phyloP scores from a whole-genome alignment of 2,797 vertebrate species.

The Setipinna tenuifilis region DNA sequence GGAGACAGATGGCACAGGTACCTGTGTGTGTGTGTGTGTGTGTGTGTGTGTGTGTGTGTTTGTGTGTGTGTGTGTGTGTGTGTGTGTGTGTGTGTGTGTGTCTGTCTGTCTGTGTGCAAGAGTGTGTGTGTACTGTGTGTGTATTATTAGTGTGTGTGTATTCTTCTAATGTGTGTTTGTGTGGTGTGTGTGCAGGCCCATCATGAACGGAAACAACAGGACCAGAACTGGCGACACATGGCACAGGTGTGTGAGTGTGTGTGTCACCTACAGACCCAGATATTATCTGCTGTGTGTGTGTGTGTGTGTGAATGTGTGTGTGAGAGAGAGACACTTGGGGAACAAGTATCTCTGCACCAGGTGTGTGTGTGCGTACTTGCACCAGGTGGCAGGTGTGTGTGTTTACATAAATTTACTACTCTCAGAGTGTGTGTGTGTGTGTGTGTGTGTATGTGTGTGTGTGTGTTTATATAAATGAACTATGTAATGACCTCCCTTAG shows the following conservation, averaged over 20 bases:
- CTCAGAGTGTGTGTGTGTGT: background rate
- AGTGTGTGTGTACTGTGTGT: background rate
- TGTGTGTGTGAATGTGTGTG: background rate
- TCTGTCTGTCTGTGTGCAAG: background rate
- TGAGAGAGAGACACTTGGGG: background rate
- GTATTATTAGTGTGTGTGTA: background rate
- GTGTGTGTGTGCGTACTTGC: background rate
- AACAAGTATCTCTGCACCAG: no score
- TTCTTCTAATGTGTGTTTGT: background rate
- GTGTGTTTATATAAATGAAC: background rate
- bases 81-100: background rate
- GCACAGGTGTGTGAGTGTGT: background rate
- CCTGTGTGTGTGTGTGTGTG: conserved; percentile 10
- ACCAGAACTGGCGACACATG: conserved; percentile 1
- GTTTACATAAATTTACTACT: background rate
- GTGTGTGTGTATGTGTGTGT: no score
- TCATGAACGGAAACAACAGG: background rate
- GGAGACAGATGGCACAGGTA: conserved; percentile 88
- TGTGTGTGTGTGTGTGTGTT: background rate
- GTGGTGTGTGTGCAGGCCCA: conserved; percentile 2
- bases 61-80: background rate
- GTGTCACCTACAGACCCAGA: background rate
- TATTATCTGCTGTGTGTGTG: no score
- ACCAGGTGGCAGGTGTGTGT: background rate
- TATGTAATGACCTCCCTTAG: background rate